Conservation (phyloP, 2,888 invertebrate species). For the Mechanitis messenoides region DNA sequence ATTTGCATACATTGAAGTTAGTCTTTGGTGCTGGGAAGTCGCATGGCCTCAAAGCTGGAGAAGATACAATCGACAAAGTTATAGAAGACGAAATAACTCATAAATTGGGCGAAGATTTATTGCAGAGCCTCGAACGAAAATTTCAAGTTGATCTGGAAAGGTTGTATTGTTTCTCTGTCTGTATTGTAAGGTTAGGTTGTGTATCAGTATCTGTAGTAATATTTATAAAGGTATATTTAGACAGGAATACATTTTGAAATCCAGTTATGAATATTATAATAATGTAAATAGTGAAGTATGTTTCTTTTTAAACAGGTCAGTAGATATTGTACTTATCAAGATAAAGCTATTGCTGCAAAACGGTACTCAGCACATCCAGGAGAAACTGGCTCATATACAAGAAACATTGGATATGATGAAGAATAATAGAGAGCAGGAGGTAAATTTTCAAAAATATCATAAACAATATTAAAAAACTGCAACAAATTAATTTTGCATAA, state of each 20-base stretch:
- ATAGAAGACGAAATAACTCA: constrained; percentile 67
- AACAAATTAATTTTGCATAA: neutral
- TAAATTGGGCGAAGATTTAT: constrained; percentile 55
- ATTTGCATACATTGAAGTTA: constrained; percentile 27
- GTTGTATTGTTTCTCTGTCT: constrained; percentile 32
- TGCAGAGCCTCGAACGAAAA: constrained; percentile 66
- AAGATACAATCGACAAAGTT: constrained; percentile 57
- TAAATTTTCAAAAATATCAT: constrained; percentile 22
- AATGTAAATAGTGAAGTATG: neutral
- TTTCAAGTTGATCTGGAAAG: constrained; percentile 65
- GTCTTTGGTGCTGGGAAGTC: constrained; percentile 7
- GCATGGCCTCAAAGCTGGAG: constrained; percentile 39
- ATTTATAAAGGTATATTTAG: no score
- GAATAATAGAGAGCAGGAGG: constrained; percentile 44
- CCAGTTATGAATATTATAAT: neutral
- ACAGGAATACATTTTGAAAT: no score
- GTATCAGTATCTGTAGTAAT: neutral
- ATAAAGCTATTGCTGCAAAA: constrained; percentile 61
- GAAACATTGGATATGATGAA: constrained; percentile 44
- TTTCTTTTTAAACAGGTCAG: constrained; percentile 43
- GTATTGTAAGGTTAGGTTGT: no score
- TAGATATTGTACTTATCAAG: constrained; percentile 60
- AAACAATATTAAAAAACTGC: neutral
- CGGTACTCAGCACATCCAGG: constrained; percentile 61
- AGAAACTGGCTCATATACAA: constrained; percentile 51